Base-by-base conservation (phyloP, 2,113 vertebrate species). In the Castor canadensis region DNA sequence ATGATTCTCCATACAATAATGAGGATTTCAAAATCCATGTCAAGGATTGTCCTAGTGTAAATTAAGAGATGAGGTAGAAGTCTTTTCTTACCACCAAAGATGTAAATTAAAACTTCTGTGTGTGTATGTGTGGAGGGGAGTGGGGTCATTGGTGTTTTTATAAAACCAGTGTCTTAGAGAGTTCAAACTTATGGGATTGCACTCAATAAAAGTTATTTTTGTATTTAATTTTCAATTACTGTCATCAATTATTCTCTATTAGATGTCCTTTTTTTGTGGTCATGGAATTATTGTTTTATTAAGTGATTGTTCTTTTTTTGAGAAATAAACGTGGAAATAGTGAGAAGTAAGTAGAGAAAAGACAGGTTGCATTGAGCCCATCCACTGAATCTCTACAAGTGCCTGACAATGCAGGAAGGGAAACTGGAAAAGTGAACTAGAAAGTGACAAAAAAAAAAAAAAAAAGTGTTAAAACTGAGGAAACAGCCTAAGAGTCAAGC, bases 1-100 rank as follows among this genome's bases (percentile, higher is more conserved):
- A 52, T 4, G 1, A 40, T n/a, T 20, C 0, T 1, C 5, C 15
- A 20, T 20, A 8, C 1, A 22, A 12, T 28, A 2, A 32, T 19
- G 45, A 28, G 24, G 54, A 49, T 64, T 60, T 77, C 16, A 38
- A 47, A 79, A 40, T 47, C 1, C 1, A 16, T 10, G 72, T 58
- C 9, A 40, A 67, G 2, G 0, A 49, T 24, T 24, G 75, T 30
- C 32, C 71, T 56, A 45, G 32, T 60, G 66, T 11, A 30, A 43
- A 38, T 47, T 80, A 79, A 72, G 82, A 32, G 43, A 71, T 15
- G 11, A 43, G 35, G 16, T 8, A 62, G 10, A 47, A 10, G 64
- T 24, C 0, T 22, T 40, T 73, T 26, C 6, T 56, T 2, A 2
- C 7, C 60, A 66, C 32, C 26, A 80, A 69, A 86, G 12, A 45